Base-by-base conservation (phyloP, 2,888 invertebrate genomes). In the Trissolcus brochymenae region DNA sequence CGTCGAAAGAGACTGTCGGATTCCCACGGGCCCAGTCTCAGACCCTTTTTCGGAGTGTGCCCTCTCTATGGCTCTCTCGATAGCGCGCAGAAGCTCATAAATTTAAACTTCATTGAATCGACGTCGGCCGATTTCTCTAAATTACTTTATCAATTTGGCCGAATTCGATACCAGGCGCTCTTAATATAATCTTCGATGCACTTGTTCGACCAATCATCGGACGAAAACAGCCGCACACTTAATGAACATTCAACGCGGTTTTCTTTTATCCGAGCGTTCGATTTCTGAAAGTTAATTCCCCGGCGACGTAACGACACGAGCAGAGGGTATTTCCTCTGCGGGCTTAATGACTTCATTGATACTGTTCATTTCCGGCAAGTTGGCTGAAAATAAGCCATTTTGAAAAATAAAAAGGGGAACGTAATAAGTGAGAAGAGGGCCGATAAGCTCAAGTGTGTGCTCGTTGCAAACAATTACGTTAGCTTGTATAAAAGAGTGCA, bases 401-500 rank as follows among this genome's bases (percentile, higher is more conserved):
- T 46, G 35, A 35, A 35, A 35, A 35, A 11, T 11, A 35, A 11
- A 35, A 7, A 35, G 7, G 25, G 59, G 72, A 35, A 50, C 43
- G 53, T 65, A 72, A 65, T 55, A 49, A 60, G 55, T 43, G 66
- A 55, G 50, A 50, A 59, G 53, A 41, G 29, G 17, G 35, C 35
- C 35, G 35, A 35, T 35, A 35, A 49, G 53, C 57, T 59, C 64
- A 13, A 54, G 67, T 56, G 59, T 25, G 62, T 25, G 46, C 25
- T 49, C 67, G 25, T 41, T 21, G 59, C 60, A 83, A 83, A 84
- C 84, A 83, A 84, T 84, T 83, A 84, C 76, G 74, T 50, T 70
- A 59, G 62, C 61, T 65, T 68, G 78, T 80, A 74, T 84, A 84
- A 82, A 83, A 83, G 83, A 81, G 78, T 59, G 82, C 78, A 82